phyloP scores from a whole-genome alignment of 2,888 invertebrate genomes.

The Spisula solida region DNA sequence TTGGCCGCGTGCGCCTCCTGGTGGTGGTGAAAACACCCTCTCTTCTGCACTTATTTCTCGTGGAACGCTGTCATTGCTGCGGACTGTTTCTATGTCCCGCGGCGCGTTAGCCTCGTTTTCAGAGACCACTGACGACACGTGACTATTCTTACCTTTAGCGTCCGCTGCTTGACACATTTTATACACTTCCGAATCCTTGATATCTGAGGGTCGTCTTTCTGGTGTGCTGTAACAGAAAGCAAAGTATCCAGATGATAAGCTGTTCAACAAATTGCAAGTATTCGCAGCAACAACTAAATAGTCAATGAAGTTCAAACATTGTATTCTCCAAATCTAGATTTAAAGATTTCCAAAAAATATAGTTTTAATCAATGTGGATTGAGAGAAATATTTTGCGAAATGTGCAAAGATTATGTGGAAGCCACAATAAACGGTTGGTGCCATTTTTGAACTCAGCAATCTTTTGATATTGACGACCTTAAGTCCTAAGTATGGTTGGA shows the following conservation, averaged over 20 bases:
- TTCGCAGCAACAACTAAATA: too few relatives aligned
- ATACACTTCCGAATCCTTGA: conserved; percentile 83
- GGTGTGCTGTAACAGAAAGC: conserved; percentile 63
- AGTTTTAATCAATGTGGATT: too few relatives aligned
- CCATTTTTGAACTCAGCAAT: too few relatives aligned
- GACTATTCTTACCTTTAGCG: conserved; percentile 75
- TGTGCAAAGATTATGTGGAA: too few relatives aligned
- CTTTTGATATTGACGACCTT: too few relatives aligned
- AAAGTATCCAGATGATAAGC: background rate
- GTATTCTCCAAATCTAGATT: too few relatives aligned
- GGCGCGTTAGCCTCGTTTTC: conserved; percentile 64
- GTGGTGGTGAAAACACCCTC: conserved; percentile 51
- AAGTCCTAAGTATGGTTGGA: too few relatives aligned
- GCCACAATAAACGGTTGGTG: too few relatives aligned
- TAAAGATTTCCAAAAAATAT: too few relatives aligned
- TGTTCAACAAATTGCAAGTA: too few relatives aligned
- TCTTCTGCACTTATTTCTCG: conserved; percentile 27
- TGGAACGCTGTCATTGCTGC: conserved; percentile 46
- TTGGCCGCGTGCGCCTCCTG: conserved; percentile 75
- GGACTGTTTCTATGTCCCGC: conserved; percentile 45
- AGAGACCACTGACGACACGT: conserved; percentile 41
- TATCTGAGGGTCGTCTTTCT: conserved; percentile 75
- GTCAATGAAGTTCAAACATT: too few relatives aligned
- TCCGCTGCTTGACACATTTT: conserved; percentile 85
- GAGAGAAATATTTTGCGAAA: too few relatives aligned